A percentile compares a stretch with the other conserved stretches of the same genome.
These are phyloP conservation scores for Limulus polyphemus DNA, from an alignment of 2,888 invertebrate species.

Conservation along the genomic window DNA sequence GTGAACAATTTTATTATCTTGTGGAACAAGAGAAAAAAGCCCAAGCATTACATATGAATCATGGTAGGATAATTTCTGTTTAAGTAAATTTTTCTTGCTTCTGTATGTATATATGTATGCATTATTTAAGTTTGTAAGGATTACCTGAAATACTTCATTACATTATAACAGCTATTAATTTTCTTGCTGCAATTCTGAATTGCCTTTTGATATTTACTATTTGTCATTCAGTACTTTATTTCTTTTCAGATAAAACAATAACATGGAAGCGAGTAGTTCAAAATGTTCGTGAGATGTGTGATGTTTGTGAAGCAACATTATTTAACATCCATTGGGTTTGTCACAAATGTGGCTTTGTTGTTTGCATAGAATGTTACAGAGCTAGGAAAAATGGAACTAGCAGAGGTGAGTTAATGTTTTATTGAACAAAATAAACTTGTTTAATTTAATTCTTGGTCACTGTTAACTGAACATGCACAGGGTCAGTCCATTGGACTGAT, in stretches of 20 bases:
- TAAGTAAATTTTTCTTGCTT: too few relatives aligned
- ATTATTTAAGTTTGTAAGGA: too few relatives aligned
- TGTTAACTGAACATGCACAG: too few relatives aligned
- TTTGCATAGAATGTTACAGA: slow-evolving; percentile 93
- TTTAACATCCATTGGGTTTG: slow-evolving; percentile 42
- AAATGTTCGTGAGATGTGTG: slow-evolving; percentile 78
- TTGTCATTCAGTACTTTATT: background rate
- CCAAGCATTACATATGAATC: slow-evolving; percentile 17
- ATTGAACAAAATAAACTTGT: too few relatives aligned
- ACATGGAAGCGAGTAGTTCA: slow-evolving; percentile 96
- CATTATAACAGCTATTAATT: too few relatives aligned
- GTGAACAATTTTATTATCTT: slow-evolving; percentile 89
- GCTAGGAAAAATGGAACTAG: slow-evolving; percentile 51
- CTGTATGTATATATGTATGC: background rate
- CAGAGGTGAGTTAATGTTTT: background rate
- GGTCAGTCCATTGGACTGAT: background rate
- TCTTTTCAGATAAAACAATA: slow-evolving; percentile 54
- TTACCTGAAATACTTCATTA: too few relatives aligned
- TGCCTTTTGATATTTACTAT: background rate
- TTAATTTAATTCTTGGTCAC: too few relatives aligned
- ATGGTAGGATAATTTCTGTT: slow-evolving; percentile 4
- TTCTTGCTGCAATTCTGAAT: too few relatives aligned
- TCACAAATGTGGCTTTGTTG: slow-evolving; percentile 41
- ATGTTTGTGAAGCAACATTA: slow-evolving; percentile 39
- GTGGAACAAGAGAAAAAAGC: slow-evolving; percentile 77